Percentiles rank a stretch among this genome's conserved stretches.
These are phyloP conservation scores for Hippocampus mohnikei DNA, from an alignment of 2,113 vertebrate genomes.

Conservation along the genomic window DNA sequence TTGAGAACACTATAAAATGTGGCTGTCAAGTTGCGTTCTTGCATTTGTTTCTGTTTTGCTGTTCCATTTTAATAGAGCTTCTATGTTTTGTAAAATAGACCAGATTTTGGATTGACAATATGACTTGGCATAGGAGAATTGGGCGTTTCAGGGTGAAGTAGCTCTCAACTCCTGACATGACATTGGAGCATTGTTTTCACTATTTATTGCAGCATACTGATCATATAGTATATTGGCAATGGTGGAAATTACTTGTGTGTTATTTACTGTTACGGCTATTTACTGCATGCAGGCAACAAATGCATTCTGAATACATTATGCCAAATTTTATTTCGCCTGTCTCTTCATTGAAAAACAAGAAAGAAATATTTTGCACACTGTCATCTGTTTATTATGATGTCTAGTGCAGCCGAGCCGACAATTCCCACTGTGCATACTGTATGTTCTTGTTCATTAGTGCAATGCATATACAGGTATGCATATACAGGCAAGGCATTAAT, in stretches of 20 bases:
- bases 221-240: slow-evolving; percentile 1
- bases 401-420: not conserved
- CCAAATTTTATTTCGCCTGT: slow-evolving; percentile 23
- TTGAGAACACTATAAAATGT: slow-evolving; percentile 14
- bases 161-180: not conserved
- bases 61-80: not conserved
- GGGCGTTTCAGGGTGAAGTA: not conserved
- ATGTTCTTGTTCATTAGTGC: slow-evolving; percentile 28
- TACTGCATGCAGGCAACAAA: slow-evolving; percentile 6
- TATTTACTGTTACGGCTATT: slow-evolving; percentile 7
- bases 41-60: slow-evolving; percentile 4
- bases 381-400: slow-evolving; percentile 44
- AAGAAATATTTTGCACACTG: slow-evolving; percentile 19
- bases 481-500: slow-evolving; percentile 55
- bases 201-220: not conserved
- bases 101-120: not conserved
- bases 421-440: not conserved
- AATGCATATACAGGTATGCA: slow-evolving; percentile 34
- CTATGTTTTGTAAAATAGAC: not conserved
- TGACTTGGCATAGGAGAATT: not conserved
- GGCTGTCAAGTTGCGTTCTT: not conserved
- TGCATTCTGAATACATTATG: slow-evolving; percentile 33
- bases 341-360: slow-evolving; percentile 12
- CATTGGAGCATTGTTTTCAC: not conserved
- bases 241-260: not conserved